Evolutionary conservation across 2,797 vertebrate genomes (phyloP), one percentile per base, ranked within the genome.

Genomic region (Sorex maritimensis): DNA sequence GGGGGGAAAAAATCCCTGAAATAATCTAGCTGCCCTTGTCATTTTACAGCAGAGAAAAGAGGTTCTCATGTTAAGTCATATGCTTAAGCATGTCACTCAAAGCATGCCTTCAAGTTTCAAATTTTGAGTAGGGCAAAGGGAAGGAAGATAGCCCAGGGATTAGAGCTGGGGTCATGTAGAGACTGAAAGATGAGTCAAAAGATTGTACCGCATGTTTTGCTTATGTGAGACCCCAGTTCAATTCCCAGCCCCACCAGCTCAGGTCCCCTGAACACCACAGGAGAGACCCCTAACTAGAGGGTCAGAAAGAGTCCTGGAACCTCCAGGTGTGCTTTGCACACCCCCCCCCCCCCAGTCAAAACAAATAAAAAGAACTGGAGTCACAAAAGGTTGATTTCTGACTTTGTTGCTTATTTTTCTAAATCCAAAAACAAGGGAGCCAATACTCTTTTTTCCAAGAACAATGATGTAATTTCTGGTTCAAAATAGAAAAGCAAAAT

Each of bases 1-100:
- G 15, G 2, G 41, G 41, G 15, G 23, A 61, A 61, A 49, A 77
- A 80, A 81, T 17, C 67, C 88, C 55, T 91, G 86, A 73, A 65
- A 79, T 69, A 82, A 21, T 72, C 74, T 23, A 65, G n/a, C 11
- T 80, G 90, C 79, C 65, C 88, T 87, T 96, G 91, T 96, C 86
- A 67, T 82, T 93, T 94, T 94, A 95, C 88, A 95, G 74, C 8
- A 2, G 28, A 67, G 63, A 23, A 75, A 85, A 34, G 77, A 78
- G 67, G 75, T 80, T 63, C 24, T n/a, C 30, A 67, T 9, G 12
- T 30, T 14, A 93, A 65, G 38, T 83, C 89, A 82, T 55, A 34
- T 67, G 91, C 41, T 86, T 71, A 95, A 92, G 94, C n/a, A n/a
- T n/a, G 78, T 41, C 78, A 88, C 6, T 79, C 69, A 68, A 30